Conservation (phyloP, 2,888 invertebrate species). For the Trissonchulus latispiculum region DNA sequence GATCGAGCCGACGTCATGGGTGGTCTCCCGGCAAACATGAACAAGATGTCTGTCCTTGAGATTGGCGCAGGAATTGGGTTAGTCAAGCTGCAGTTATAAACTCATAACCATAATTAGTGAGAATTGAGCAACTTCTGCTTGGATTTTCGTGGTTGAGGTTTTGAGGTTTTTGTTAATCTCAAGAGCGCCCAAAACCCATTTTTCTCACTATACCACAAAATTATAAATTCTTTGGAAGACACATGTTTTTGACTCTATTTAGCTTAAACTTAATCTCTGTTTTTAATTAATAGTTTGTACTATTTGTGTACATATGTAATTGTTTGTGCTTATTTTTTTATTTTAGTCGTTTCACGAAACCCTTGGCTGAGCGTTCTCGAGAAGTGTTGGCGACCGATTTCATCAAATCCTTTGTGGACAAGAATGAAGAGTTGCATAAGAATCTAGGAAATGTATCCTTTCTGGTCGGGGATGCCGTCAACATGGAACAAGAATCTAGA, state of each 20-base stretch:
- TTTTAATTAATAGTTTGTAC: not conserved
- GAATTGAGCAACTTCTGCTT: too few relatives aligned
- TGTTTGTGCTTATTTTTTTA: too few relatives aligned
- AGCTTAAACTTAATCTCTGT: too few relatives aligned
- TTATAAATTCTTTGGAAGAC: not conserved
- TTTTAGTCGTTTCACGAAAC: slow-evolving; percentile 50
- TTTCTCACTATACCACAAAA: too few relatives aligned
- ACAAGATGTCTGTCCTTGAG: slow-evolving; percentile 49
- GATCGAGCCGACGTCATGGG: slow-evolving; percentile 49
- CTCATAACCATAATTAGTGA: too few relatives aligned
- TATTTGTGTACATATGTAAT: not conserved
- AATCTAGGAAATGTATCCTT: slow-evolving; percentile 48
- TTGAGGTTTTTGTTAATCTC: too few relatives aligned
- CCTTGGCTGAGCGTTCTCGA: slow-evolving; percentile 47
- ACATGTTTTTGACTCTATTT: not conserved
- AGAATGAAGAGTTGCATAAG: slow-evolving; percentile 48
- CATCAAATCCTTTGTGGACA: slow-evolving; percentile 51
- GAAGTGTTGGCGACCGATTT: slow-evolving; percentile 52
- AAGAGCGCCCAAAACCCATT: too few relatives aligned
- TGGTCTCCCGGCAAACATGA: slow-evolving; percentile 46
- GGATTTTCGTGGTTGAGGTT: too few relatives aligned
- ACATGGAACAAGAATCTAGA: slow-evolving; percentile 45
- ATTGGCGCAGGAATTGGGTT: slow-evolving; percentile 54
- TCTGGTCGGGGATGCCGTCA: slow-evolving; percentile 50
- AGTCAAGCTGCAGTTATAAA: too few relatives aligned